Base-by-base conservation (phyloP, 2,113 vertebrate species). In the Sander lucioperca region DNA sequence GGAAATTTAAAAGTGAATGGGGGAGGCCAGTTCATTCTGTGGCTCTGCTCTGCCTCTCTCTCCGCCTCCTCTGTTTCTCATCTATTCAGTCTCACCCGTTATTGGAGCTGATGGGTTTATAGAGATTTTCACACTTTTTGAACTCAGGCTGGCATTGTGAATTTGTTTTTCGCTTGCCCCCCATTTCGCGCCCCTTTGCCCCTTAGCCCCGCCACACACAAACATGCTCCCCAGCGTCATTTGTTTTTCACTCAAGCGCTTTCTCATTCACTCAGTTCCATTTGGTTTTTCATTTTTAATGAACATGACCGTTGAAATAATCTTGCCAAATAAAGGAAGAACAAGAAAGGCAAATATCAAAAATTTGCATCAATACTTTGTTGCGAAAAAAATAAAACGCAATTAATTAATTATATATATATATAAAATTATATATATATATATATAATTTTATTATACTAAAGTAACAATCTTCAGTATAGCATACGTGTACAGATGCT, bases 81-180 rank as follows among this genome's bases (percentile, higher is more conserved):
- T 98, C 97, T 96, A 97, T 97, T 97, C 96, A 96, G 95, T 95
- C 96, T 95, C 93, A 67, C 78, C 96, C 95, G 96, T 97, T 97
- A 97, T 97, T 97, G 96, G 96, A 98, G 96, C 96, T 98, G 97
- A 99, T 98, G 96, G 96, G 96, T 98, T 98, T 97, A 97, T 97
- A 96, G 97, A 96, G 97, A 96, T 96, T 97, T 98, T 98, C 97
- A 95, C 97, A 97, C 97, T 97, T 94, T 96, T 96, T 93, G 95
- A 97, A 96, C 95, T 96, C 93, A 93, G 91, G 94, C 89, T 95
- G 88, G 92, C 92, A 92, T 94, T 94, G 94, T 93, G 91, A 94
- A 90, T 94, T 93, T 91, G 92, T 94, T 94, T 94, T 93, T 89
- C 10, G 47, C 87, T 81, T 62, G 68, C 85, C 76, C 80, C 86